Percentiles rank a stretch among this genome's conserved stretches.
These are phyloP conservation scores for Momotus momota DNA, from an alignment of 2,797 vertebrate genomes.

Conservation along the genomic window DNA sequence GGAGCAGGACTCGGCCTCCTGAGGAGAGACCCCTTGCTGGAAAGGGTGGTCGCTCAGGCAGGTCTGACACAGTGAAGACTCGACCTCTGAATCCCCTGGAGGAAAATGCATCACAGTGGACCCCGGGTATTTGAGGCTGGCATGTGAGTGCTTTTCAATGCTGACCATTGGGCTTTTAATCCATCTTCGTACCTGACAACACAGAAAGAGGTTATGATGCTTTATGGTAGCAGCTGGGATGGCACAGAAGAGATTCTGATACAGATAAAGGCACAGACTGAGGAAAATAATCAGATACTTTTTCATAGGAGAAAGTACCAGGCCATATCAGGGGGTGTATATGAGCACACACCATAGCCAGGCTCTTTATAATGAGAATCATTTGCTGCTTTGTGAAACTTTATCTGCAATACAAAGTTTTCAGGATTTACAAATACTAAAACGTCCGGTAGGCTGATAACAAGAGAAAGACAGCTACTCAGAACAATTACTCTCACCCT, in stretches of 20 bases:
- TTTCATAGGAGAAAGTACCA: not conserved
- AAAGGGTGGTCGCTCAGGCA: constrained; percentile 76
- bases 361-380: not conserved
- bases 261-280: not conserved
- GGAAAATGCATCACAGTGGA: constrained; percentile 80
- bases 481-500: not conserved
- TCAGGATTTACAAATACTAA: not conserved
- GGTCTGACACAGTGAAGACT: constrained; percentile 74
- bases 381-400: not conserved
- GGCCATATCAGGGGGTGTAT: fast-evolving
- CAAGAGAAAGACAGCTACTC: not conserved
- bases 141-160: constrained; percentile 87
- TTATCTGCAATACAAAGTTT: not conserved
- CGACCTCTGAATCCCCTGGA: constrained; percentile 82
- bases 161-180: constrained; percentile 92
- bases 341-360: not conserved
- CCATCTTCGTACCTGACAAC: constrained; percentile 91
- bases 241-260: not conserved
- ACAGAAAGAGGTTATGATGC: not conserved
- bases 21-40: constrained; percentile 61
- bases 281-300: not conserved
- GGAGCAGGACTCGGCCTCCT: constrained; percentile 72
- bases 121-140: constrained; percentile 84
- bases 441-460: not conserved
- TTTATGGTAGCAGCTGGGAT: not conserved